phyloP scores from a whole-genome alignment of 2,113 vertebrate species.

The Phrynosoma platyrhinos region DNA sequence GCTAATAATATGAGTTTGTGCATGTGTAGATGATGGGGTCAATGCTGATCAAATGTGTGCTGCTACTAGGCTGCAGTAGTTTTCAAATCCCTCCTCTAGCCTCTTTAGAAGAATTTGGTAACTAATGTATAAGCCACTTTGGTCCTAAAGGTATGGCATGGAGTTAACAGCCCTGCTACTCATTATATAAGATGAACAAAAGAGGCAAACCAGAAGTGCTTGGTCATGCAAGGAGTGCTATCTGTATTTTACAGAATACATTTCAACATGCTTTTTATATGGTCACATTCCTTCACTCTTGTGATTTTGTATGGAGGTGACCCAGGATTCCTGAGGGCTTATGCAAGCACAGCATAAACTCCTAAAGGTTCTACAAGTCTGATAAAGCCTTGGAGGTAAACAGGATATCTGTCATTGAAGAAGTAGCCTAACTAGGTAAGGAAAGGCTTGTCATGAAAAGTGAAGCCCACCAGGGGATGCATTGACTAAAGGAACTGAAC shows the following conservation, averaged over 20 bases:
- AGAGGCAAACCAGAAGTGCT: neutral
- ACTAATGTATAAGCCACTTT: neutral
- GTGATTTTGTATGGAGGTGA: no score
- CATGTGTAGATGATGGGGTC: neutral
- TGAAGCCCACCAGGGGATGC: neutral
- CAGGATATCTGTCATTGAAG: no score
- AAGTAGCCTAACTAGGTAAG: no score
- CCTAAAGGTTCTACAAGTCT: no score
- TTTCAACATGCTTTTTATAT: neutral
- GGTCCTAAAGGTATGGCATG: neutral
- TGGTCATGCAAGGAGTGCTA: neutral
- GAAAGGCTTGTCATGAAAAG: neutral
- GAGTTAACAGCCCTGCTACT: neutral
- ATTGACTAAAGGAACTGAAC: neutral
- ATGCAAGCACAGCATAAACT: no score
- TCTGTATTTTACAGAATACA: neutral
- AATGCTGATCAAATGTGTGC: neutral
- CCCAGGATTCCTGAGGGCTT: no score
- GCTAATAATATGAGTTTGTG: neutral
- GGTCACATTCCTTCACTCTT: no score
- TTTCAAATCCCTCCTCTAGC: neutral
- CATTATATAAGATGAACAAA: neutral
- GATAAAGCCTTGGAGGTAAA: no score
- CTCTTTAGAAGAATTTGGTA: neutral
- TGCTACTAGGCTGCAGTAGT: neutral